phyloP scores from a whole-genome alignment of 2,888 invertebrate genomes.

The Acheta domesticus region DNA sequence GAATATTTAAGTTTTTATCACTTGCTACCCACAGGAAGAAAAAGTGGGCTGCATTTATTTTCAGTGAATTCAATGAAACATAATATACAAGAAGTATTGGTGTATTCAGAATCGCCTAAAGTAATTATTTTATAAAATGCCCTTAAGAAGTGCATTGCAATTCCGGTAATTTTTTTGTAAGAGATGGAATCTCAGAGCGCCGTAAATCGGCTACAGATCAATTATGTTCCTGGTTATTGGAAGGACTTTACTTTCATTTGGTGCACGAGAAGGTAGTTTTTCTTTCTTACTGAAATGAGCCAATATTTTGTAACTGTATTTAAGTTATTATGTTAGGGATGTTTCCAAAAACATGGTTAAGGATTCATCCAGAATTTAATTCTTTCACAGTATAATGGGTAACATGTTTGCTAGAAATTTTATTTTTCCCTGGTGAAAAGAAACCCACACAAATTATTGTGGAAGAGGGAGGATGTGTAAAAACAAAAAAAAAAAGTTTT shows the following conservation, averaged over 20 bases:
- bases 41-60: constrained; percentile 18
- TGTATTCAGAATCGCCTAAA: background rate
- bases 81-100: constrained; percentile 4
- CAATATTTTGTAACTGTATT: too few relatives aligned
- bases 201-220: too few relatives aligned
- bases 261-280: too few relatives aligned
- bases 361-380: too few relatives aligned
- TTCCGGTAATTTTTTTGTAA: background rate
- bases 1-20: constrained; percentile 4
- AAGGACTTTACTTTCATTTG: too few relatives aligned
- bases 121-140: background rate
- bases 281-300: too few relatives aligned
- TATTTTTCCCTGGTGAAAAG: background rate
- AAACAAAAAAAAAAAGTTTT: background rate
- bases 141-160: background rate
- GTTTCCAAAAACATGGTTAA: too few relatives aligned
- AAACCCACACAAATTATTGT: background rate
- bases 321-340: too few relatives aligned
- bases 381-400: too few relatives aligned
- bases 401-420: too few relatives aligned
- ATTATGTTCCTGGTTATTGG: too few relatives aligned
- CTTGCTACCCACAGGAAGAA: constrained; percentile 1
- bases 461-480: background rate
- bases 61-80: background rate
- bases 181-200: too few relatives aligned